phyloP scores from a whole-genome alignment of 2,797 vertebrate species.

The Heteromormyrus szaboi region DNA sequence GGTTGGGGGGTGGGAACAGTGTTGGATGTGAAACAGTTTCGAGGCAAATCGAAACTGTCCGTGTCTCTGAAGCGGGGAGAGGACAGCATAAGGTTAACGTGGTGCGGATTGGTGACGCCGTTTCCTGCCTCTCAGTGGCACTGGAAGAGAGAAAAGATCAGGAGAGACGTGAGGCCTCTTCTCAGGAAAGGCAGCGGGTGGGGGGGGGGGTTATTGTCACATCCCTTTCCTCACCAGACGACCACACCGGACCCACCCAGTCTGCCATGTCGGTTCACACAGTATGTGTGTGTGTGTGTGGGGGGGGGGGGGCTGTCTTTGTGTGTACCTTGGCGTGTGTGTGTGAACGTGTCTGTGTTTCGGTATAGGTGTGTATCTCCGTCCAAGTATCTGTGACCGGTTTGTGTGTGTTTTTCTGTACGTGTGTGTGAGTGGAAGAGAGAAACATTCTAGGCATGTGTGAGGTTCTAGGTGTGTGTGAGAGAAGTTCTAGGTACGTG shows the following conservation, averaged over 20 bases:
- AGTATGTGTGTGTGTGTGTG: not conserved
- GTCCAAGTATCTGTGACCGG: not conserved
- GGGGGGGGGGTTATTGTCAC: conserved; percentile 39
- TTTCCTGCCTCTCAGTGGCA: conserved; percentile 9
- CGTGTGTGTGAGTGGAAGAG: not conserved
- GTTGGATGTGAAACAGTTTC: not conserved
- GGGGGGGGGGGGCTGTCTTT: conserved; percentile 23
- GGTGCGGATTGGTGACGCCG: not conserved
- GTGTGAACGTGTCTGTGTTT: not conserved
- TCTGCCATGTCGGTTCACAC: not conserved
- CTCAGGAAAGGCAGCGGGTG: conserved; percentile 54
- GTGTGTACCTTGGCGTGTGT: not conserved
- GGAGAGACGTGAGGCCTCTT: conserved; percentile 38
- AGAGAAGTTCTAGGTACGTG: not conserved
- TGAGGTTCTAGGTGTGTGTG: not conserved
- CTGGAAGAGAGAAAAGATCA: not conserved
- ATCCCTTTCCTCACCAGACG: conserved; percentile 32
- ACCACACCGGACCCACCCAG: conserved; percentile 33
- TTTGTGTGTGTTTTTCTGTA: not conserved
- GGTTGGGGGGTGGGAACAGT: not conserved
- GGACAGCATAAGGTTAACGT: not conserved
- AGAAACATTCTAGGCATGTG: not conserved
- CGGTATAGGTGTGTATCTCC: not conserved
- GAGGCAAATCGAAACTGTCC: not conserved
- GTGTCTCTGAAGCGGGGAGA: not conserved